Conservation (phyloP, 2,113 vertebrate genomes). For the Takifugu flavidus region DNA sequence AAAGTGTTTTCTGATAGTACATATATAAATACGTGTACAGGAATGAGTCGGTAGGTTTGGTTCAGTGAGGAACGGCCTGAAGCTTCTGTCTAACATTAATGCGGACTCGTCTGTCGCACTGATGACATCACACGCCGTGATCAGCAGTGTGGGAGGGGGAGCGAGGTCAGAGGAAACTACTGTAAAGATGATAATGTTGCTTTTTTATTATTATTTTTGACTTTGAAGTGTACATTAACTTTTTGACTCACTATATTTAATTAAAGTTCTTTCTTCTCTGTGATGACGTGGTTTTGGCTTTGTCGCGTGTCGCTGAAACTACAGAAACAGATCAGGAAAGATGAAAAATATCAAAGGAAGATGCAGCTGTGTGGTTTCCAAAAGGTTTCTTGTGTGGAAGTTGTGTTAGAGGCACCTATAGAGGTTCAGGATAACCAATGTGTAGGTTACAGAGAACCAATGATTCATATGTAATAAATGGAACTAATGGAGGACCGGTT, state of each 20-base stretch:
- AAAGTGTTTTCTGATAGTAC: constrained; percentile 29
- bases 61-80: constrained; percentile 27
- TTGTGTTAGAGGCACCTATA: too few relatives aligned
- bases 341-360: neutral
- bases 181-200: constrained; percentile 97
- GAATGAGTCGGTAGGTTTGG: constrained; percentile 30
- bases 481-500: too few relatives aligned
- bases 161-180: constrained; percentile 82
- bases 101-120: constrained; percentile 48
- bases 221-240: constrained; percentile 97
- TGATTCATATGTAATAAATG: too few relatives aligned
- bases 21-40: constrained; percentile 56
- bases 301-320: constrained; percentile 4
- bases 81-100: constrained; percentile 46
- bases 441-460: too few relatives aligned
- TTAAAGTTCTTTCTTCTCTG: constrained; percentile 99
- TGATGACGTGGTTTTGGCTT: constrained; percentile 61
- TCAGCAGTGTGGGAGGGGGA: constrained; percentile 59
- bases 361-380: too few relatives aligned
- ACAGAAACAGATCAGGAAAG: neutral
- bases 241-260: constrained; percentile 99
- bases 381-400: too few relatives aligned
- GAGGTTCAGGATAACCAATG: too few relatives aligned
- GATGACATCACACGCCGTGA: constrained; percentile 60
- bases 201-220: constrained; percentile 77